Conservation (phyloP, 1,140 invertebrate genomes). For the Kradibia gibbosae region DNA sequence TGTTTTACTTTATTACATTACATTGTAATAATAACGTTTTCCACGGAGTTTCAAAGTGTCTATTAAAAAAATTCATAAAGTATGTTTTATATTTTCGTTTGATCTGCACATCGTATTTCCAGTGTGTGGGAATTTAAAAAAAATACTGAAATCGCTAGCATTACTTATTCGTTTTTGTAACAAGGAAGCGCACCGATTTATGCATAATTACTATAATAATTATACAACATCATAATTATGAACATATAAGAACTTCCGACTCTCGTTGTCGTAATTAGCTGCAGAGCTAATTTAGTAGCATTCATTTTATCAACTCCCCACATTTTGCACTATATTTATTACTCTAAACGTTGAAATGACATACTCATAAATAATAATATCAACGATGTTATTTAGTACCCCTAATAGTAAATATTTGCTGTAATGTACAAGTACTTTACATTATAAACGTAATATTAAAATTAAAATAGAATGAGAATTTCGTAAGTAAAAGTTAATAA, state of each 20-base stretch:
- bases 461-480: no score
- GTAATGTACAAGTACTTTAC: no score
- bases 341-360: no score
- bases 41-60: neutral
- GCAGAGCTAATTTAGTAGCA: constrained; percentile 62
- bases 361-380: no score
- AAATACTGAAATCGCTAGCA: constrained; percentile 46
- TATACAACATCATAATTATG: constrained; percentile 8
- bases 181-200: constrained; percentile 53
- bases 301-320: constrained; percentile 53
- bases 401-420: no score
- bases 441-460: no score
- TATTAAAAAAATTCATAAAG: constrained; percentile 30
- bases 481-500: no score
- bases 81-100: constrained; percentile 52
- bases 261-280: constrained; percentile 61
- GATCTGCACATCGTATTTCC: constrained; percentile 51
- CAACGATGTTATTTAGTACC: no score
- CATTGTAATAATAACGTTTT: no score
- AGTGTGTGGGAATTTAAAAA: constrained; percentile 45
- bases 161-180: constrained; percentile 52
- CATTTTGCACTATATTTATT: neutral
- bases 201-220: constrained; percentile 46
- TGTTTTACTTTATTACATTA: no score
- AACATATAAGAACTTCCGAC: constrained; percentile 27